Base-by-base conservation (phyloP, 2,888 invertebrate species). In the Ectemnius cavifrons region DNA sequence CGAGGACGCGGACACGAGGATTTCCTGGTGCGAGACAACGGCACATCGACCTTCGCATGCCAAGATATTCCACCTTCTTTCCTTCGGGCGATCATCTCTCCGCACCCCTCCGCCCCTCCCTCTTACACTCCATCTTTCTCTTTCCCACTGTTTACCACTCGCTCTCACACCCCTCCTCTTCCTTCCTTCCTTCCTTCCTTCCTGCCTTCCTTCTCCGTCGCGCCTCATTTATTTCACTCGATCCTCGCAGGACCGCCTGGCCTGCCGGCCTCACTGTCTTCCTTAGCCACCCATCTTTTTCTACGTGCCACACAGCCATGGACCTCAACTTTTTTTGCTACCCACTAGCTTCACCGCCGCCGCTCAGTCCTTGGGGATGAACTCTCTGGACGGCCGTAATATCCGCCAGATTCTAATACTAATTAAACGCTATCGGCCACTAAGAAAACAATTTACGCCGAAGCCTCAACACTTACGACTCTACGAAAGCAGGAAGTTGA, bases 1-100 rank as follows among this genome's bases (percentile, higher is more conserved):
- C 14, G 52, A 52, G 52, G 52, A 52, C 52, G 16, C 52, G 16
- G 16, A 14, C 82, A 82, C 80, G 79, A 87, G 85, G 83, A 73
- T 82, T 79, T 79, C 84, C 87, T 82, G 84, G 84, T 87, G 88
- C 84, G 87, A 87, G 88, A 89, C 81, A 81, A 81, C 76, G 81
- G 78, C 74, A 75, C 75, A 80, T 68, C 76, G 78, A 81, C 78
- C 81, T 81, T 81, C 81, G 81, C 78, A 71, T 86, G 86, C 88
- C 86, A 84, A 85, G 84, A 85, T 84, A 83, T 56, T n/a, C 49
- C 8, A 37, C 23, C 46, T 37, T 66, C 58, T 16, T 47, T 27
- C 52, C 37, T 37, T 37, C 37, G 37, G 37, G 8, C 37, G 37
- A 37, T 37, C 37, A 37, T 52, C 52, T 16, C 16, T 49, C 49